Percentiles rank a stretch among this genome's conserved stretches.
Conservation (phyloP, 2,797 vertebrate genomes). For the Gallirallus australis region DNA sequence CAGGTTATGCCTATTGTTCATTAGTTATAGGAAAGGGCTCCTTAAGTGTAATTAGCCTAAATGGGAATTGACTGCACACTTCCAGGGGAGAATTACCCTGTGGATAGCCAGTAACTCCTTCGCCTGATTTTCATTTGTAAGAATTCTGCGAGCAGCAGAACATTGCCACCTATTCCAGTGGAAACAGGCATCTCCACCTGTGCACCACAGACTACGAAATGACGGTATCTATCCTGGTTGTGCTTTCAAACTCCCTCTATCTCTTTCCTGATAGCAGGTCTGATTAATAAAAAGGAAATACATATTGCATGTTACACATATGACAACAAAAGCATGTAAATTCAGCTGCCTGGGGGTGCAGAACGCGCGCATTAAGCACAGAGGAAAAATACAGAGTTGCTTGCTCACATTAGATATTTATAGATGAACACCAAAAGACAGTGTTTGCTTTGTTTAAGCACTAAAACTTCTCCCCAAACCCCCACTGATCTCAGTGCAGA, state of each 20-base stretch:
- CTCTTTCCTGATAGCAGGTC: constrained; percentile 14
- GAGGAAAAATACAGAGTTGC: neutral
- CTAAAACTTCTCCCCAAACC: neutral
- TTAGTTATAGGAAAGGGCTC: constrained; percentile 62
- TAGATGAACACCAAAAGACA: neutral
- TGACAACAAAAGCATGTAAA: constrained; percentile 17
- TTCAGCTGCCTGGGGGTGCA: neutral
- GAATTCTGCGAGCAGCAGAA: constrained; percentile 32
- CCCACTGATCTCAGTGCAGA: neutral
- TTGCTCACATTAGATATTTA: neutral
- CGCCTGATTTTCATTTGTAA: constrained; percentile 28
- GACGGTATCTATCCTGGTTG: neutral
- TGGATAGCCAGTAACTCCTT: constrained; percentile 32
- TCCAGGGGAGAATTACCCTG: constrained; percentile 36
- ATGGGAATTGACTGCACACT: constrained; percentile 57
- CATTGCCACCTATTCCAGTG: neutral
- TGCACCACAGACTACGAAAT: constrained; percentile 1
- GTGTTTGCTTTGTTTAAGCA: neutral
- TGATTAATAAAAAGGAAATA: constrained; percentile 16
- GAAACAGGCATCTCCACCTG: constrained; percentile 18
- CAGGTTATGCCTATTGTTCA: constrained; percentile 62
- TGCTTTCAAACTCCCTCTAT: neutral
- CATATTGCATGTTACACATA: neutral
- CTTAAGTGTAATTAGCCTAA: constrained; percentile 66
- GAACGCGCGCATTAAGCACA: neutral